These are phyloP conservation scores for Cheirogaleus major DNA, from an alignment of 2,797 vertebrate species.

Conservation along the genomic window DNA sequence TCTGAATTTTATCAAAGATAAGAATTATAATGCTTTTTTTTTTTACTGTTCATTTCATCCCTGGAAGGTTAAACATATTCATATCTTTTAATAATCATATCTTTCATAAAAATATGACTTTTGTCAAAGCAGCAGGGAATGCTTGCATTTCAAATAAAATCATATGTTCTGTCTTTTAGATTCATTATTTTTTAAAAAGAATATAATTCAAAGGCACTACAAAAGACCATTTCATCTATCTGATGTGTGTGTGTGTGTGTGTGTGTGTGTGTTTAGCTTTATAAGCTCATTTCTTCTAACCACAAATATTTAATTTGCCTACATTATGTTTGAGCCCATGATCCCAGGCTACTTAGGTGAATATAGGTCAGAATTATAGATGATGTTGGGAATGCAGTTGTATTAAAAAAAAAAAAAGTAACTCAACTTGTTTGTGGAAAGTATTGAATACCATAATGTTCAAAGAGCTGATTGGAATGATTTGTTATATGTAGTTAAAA, in stretches of 20 bases:
- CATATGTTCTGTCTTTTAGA: not conserved
- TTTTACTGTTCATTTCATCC: not conserved
- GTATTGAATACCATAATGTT: not conserved
- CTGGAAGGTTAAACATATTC: not conserved
- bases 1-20: not conserved
- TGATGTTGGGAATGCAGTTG: not conserved
- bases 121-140: not conserved
- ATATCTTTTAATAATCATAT: not conserved
- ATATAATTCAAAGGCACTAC: not conserved
- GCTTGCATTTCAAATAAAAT: not conserved
- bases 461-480: not conserved
- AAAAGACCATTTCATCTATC: not conserved
- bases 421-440: not conserved
- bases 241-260: not conserved
- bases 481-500: not conserved
- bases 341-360: not conserved
- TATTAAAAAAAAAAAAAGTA: not conserved
- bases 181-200: not conserved
- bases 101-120: not conserved
- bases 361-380: not conserved
- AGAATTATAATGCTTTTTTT: not conserved
- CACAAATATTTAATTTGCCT: not conserved
- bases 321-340: not conserved
- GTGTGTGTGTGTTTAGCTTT: not conserved
- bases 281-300: not conserved